Percentiles rank a stretch among this genome's conserved stretches.
Conservation (phyloP, 1,140 invertebrate species). For the Tetraneura akinire region DNA sequence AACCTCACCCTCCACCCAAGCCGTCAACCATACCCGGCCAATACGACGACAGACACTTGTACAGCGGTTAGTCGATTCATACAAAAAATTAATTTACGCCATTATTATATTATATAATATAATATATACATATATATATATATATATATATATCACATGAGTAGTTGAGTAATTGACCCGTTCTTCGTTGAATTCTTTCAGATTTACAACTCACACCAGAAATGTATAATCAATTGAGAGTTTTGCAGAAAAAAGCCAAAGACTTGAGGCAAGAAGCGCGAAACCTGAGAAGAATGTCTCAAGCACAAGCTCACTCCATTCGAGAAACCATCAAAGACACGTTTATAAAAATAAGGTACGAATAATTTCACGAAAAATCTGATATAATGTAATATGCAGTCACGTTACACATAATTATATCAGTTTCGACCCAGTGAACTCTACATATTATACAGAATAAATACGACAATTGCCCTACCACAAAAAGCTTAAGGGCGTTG, state of each 20-base stretch:
- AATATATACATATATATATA: no score
- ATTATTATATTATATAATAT: no score
- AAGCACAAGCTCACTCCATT: slow-evolving; percentile 86
- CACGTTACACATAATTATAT: no score
- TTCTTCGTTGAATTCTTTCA: slow-evolving; percentile 50
- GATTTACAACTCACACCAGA: slow-evolving; percentile 76
- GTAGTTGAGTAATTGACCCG: neutral
- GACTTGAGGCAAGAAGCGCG: slow-evolving; percentile 86
- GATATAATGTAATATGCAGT: no score
- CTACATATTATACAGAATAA: no score
- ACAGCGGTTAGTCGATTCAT: slow-evolving; percentile 57
- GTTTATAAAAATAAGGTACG: slow-evolving; percentile 78
- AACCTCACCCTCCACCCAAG: slow-evolving; percentile 83
- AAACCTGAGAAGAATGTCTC: slow-evolving; percentile 83
- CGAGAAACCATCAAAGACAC: slow-evolving; percentile 88
- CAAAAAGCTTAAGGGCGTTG: no score
- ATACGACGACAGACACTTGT: slow-evolving; percentile 64
- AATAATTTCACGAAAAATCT: slow-evolving; percentile 39
- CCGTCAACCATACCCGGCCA: slow-evolving; percentile 70
- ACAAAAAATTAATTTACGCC: no score
- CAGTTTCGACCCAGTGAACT: no score
- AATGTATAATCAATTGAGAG: slow-evolving; percentile 81
- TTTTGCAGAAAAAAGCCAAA: slow-evolving; percentile 85
- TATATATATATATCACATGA: neutral
- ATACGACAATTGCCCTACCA: no score